Evolutionary conservation across 1,140 invertebrate genomes (phyloP).

Genomic region (Lepidotrigona ventralis): DNA sequence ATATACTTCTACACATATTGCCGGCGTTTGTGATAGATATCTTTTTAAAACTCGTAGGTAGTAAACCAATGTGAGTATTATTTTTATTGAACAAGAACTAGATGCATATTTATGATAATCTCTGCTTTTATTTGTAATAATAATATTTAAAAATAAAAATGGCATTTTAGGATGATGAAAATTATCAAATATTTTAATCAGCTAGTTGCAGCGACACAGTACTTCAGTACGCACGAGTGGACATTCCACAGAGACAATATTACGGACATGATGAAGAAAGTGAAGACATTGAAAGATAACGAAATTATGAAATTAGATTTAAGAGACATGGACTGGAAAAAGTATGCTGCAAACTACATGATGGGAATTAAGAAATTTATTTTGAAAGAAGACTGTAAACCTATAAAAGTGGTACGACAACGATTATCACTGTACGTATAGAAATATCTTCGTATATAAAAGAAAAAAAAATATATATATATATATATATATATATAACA

Average conservation of each 20-base stretch:
- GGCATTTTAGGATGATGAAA: slow-evolving; percentile 88
- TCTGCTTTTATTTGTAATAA: not conserved
- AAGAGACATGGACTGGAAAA: slow-evolving; percentile 83
- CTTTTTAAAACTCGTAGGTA: slow-evolving; percentile 84
- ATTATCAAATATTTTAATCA: slow-evolving; percentile 89
- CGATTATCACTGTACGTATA: slow-evolving; percentile 84
- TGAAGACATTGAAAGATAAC: slow-evolving; percentile 82
- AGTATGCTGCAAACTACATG: slow-evolving; percentile 87
- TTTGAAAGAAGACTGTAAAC: slow-evolving; percentile 87
- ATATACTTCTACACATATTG: slow-evolving; percentile 87
- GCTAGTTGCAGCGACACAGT: slow-evolving; percentile 89
- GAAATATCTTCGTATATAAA: not conserved
- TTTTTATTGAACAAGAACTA: not conserved
- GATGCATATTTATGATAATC: not conserved
- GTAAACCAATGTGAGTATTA: slow-evolving; percentile 87
- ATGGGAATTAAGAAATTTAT: slow-evolving; percentile 89
- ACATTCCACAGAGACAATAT: slow-evolving; percentile 89
- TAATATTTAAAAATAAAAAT: not conserved
- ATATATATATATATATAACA: no score
- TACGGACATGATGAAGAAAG: slow-evolving; percentile 82
- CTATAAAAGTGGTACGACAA: slow-evolving; percentile 82
- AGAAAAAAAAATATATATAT: no score
- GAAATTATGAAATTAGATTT: slow-evolving; percentile 83
- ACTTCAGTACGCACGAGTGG: slow-evolving; percentile 94
- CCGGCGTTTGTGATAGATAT: slow-evolving; percentile 91